A percentile compares a stretch with the other conserved stretches of the same genome.
phyloP scores from a whole-genome alignment of 2,888 invertebrate species.

The Seladonia tumulorum region DNA sequence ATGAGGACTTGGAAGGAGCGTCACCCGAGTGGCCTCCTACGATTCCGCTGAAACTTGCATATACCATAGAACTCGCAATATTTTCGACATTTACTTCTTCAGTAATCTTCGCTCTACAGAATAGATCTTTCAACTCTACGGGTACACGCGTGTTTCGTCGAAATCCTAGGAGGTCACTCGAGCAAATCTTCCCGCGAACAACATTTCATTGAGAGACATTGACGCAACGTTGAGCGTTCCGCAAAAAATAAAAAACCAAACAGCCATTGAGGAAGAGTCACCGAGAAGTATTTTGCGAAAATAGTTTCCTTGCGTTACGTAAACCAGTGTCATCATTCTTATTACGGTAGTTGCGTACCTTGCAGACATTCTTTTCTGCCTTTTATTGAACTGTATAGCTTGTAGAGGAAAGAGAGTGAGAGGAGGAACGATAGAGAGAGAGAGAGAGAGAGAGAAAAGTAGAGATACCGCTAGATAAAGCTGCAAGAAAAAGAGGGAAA shows the following conservation, averaged over 20 bases:
- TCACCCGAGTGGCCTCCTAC: neutral
- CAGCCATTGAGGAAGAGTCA: slow-evolving; percentile 49
- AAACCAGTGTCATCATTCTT: slow-evolving; percentile 49
- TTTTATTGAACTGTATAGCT: slow-evolving; percentile 37
- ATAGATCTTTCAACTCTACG: neutral
- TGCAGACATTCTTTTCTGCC: slow-evolving; percentile 53
- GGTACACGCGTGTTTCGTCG: neutral
- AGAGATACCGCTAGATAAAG: slow-evolving; percentile 4
- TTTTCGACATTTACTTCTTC: neutral
- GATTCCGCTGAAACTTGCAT: neutral
- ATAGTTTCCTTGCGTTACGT: slow-evolving; percentile 50
- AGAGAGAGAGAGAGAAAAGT: neutral
- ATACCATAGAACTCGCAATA: neutral
- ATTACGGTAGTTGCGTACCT: slow-evolving; percentile 51
- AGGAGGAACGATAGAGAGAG: neutral
- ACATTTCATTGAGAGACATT: slow-evolving; percentile 20
- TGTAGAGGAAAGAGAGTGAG: slow-evolving; percentile 31
- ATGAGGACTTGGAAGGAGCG: neutral
- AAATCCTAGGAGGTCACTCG: neutral
- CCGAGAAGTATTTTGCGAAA: slow-evolving; percentile 45
- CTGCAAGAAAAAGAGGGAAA: slow-evolving; percentile 5
- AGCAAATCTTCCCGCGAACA: neutral
- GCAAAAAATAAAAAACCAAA: slow-evolving; percentile 30
- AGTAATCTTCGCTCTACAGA: neutral
- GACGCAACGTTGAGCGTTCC: slow-evolving; percentile 9